Percentiles rank a stretch among this genome's conserved stretches.
Evolutionary conservation across 30 jellyfish, hydroid and myxozoan species (phyloP).

Genomic region (Turritopsis dohrnii): DNA sequence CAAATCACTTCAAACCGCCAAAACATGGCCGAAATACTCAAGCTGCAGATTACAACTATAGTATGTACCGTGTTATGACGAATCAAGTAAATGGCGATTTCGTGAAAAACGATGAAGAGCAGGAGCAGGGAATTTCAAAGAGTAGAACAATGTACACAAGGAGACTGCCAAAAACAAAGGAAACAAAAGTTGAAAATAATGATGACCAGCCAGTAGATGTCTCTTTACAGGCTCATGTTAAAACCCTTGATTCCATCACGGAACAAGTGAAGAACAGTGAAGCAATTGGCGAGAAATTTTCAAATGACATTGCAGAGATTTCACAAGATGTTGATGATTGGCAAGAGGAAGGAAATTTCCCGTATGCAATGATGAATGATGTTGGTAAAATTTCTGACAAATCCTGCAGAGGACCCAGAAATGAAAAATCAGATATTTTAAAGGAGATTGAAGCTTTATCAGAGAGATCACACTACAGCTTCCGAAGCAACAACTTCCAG

Average conservation of each 20-base stretch:
- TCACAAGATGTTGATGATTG: not conserved
- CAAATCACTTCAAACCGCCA: not conserved
- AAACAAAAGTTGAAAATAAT: no score
- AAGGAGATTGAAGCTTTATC: conserved; percentile 9
- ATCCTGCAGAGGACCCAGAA: not conserved
- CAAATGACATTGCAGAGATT: not conserved
- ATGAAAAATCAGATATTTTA: conserved; percentile 1
- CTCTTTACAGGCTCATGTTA: not conserved
- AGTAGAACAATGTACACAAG: conserved; percentile 4
- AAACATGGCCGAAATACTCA: not conserved
- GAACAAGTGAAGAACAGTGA: not conserved
- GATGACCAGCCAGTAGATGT: not conserved
- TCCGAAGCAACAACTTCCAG: conserved; percentile 1
- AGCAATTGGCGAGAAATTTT: no score
- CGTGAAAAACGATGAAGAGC: not conserved
- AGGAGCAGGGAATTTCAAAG: not conserved
- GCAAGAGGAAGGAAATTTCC: not conserved
- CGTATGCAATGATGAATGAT: not conserved
- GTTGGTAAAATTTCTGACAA: not conserved
- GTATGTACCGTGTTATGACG: not conserved
- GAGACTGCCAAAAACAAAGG: not conserved
- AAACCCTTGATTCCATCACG: not conserved
- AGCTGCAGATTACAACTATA: not conserved
- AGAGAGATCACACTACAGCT: not conserved
- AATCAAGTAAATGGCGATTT: not conserved